A percentile compares a stretch with the other conserved stretches of the same genome.
phyloP scores from a whole-genome alignment of 2,113 vertebrate species.

The Oncorhynchus tshawytscha region DNA sequence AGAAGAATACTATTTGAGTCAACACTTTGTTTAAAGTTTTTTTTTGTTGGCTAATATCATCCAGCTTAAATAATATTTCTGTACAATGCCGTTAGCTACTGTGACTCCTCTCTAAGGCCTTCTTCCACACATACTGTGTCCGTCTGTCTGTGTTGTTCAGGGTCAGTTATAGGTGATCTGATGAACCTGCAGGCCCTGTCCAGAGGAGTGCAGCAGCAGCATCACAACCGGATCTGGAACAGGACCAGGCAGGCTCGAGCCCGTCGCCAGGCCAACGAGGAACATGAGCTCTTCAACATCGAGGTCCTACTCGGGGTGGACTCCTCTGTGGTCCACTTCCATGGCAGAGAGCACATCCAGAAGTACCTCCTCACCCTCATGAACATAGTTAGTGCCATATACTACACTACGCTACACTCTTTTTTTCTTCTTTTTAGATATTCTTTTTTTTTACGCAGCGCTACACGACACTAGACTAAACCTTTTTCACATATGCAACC shows the following conservation, averaged over 20 bases:
- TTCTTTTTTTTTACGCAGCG: too few relatives aligned
- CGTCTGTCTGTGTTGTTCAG: slow-evolving; percentile 26
- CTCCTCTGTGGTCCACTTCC: slow-evolving; percentile 92
- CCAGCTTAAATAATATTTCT: too few relatives aligned
- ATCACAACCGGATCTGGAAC: slow-evolving; percentile 7
- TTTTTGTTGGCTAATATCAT: too few relatives aligned
- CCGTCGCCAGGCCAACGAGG: slow-evolving; percentile 74
- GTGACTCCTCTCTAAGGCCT: too few relatives aligned
- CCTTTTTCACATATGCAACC: too few relatives aligned
- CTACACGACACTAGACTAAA: too few relatives aligned
- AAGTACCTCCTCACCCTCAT: slow-evolving; percentile 94
- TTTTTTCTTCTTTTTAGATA: too few relatives aligned
- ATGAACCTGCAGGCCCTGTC: slow-evolving; percentile 34
- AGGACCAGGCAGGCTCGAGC: slow-evolving; percentile 34
- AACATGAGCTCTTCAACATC: slow-evolving; percentile 83
- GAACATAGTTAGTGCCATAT: slow-evolving; percentile 88
- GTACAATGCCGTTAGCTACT: too few relatives aligned
- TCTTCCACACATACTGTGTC: neutral
- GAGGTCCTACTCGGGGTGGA: slow-evolving; percentile 92
- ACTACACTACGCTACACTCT: neutral
- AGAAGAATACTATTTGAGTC: neutral
- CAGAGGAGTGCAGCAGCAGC: slow-evolving; percentile 15
- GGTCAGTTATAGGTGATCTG: slow-evolving; percentile 35
- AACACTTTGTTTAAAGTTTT: neutral
- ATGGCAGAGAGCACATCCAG: slow-evolving; percentile 91